Conservation (phyloP, 1,140 invertebrate species). For the Teleogryllus occipitalis region DNA sequence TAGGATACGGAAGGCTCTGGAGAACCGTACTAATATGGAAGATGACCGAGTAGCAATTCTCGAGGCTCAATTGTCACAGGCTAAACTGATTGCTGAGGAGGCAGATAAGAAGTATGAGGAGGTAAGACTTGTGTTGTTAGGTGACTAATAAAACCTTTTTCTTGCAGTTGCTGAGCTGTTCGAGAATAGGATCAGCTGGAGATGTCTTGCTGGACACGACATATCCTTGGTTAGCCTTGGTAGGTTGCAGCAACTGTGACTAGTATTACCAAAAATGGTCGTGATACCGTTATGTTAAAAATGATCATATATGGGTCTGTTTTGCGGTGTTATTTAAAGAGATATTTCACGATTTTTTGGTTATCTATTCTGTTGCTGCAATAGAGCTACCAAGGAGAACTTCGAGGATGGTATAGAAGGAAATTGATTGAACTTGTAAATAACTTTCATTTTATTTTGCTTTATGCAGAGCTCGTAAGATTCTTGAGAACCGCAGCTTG, state of each 20-base stretch:
- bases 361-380: too few relatives aligned
- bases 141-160: not conserved
- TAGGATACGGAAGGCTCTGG: constrained; percentile 96
- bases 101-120: constrained; percentile 99
- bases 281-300: too few relatives aligned
- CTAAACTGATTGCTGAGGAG: constrained; percentile 96
- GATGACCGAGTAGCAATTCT: constrained; percentile 91
- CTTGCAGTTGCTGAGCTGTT: not conserved
- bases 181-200: too few relatives aligned
- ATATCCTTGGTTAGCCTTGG: too few relatives aligned
- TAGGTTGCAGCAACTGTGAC: too few relatives aligned
- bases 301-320: too few relatives aligned
- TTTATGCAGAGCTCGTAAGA: constrained; percentile 86
- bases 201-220: too few relatives aligned
- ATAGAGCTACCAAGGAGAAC: too few relatives aligned
- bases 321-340: too few relatives aligned
- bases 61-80: constrained; percentile 91
- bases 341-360: too few relatives aligned
- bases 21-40: constrained; percentile 98
- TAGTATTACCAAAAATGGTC: too few relatives aligned
- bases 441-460: constrained; percentile 14
- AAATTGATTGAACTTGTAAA: not conserved
- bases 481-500: constrained; percentile 98
- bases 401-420: not conserved
- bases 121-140: constrained; percentile 46